Evolutionary conservation across 2,113 vertebrate genomes (phyloP).

Genomic region (Natator depressus): DNA sequence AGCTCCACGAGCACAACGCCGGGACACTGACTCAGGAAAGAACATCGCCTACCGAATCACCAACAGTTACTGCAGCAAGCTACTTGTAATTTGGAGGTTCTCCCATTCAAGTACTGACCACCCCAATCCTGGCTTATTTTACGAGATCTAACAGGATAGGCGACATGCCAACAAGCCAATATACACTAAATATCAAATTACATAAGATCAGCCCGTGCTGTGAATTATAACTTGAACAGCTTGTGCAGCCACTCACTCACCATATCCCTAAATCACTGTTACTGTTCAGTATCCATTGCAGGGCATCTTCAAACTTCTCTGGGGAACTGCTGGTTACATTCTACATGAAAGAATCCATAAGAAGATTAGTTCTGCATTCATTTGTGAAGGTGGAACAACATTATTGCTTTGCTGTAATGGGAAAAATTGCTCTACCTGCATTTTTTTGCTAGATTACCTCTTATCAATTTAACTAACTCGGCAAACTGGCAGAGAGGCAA

Average conservation of each 20-base stretch:
- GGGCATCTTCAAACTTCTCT: conserved; percentile 77
- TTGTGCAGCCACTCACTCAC: conserved; percentile 55
- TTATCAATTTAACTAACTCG: neutral
- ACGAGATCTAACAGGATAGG: neutral
- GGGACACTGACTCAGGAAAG: neutral
- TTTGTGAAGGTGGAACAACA: neutral
- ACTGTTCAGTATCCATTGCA: conserved; percentile 82
- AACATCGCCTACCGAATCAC: neutral
- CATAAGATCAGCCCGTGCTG: neutral
- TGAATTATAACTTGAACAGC: neutral
- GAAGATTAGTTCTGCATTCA: conserved; percentile 49
- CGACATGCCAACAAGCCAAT: neutral
- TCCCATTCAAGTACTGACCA: neutral
- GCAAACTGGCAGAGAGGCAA: conserved; percentile 2
- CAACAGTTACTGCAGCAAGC: neutral
- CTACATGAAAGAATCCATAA: conserved; percentile 54
- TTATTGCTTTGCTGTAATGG: neutral
- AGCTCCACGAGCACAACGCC: neutral
- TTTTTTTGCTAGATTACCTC: neutral
- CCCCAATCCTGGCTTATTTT: neutral
- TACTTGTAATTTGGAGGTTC: neutral
- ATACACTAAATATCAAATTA: neutral
- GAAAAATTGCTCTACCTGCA: neutral
- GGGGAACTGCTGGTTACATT: conserved; percentile 74
- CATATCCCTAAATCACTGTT: conserved; percentile 81